Percentiles rank a stretch among this genome's conserved stretches.
Conservation (phyloP, 1,140 invertebrate genomes). For the Dryas iulia region DNA sequence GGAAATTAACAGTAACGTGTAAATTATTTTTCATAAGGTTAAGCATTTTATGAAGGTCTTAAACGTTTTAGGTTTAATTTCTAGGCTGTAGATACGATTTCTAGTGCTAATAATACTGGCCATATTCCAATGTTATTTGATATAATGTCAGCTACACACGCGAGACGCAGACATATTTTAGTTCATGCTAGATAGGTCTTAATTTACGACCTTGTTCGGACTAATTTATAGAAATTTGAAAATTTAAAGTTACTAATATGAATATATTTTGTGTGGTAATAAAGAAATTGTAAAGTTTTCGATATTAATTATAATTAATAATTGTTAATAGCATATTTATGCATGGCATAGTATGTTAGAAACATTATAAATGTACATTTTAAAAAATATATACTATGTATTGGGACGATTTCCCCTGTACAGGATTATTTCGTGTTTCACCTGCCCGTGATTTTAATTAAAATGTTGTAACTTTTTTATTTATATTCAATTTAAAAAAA, state of each 20-base stretch:
- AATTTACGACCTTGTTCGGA: neutral
- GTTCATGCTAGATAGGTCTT: constrained; percentile 6
- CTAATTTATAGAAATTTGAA: constrained; percentile 6
- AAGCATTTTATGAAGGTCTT: neutral
- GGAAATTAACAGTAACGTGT: neutral
- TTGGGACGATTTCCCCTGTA: too few species aligned
- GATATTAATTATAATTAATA: neutral
- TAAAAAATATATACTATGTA: too few species aligned
- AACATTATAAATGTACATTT: too few species aligned
- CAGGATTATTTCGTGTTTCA: too few species aligned
- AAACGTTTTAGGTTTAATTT: neutral
- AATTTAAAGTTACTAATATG: neutral
- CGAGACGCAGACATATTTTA: constrained; percentile 3
- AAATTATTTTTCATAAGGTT: neutral
- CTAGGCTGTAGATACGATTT: neutral
- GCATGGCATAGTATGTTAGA: too few species aligned
- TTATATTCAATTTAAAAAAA: too few species aligned
- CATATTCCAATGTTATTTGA: neutral
- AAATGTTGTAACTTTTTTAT: too few species aligned
- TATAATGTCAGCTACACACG: constrained; percentile 11
- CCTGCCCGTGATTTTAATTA: too few species aligned
- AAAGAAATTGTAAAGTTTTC: constrained; percentile 2
- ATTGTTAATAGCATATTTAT: too few species aligned
- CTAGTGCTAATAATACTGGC: neutral
- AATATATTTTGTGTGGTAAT: neutral